A percentile compares a stretch with the other conserved stretches of the same genome.
Conservation (phyloP, 2,113 vertebrate genomes). For the Colossoma macropomum region DNA sequence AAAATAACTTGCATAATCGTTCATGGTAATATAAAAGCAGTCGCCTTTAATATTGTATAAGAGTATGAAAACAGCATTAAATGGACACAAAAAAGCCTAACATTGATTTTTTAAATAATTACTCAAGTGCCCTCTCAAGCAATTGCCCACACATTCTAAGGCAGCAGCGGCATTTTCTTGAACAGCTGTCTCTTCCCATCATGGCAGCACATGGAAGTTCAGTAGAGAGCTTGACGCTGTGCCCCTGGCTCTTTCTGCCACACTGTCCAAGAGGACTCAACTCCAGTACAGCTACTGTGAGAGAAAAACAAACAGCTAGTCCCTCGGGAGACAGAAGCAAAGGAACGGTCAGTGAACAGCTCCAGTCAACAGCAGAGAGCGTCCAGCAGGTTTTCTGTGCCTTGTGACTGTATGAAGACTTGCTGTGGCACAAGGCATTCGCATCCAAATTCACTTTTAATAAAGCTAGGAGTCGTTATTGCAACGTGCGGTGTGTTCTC, state of each 20-base stretch:
- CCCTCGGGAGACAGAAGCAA: not conserved
- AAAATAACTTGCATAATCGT: not conserved
- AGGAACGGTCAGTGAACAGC: slow-evolving; percentile 15
- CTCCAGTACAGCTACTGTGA: not conserved
- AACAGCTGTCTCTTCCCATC: slow-evolving; percentile 43
- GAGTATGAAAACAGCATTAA: not conserved
- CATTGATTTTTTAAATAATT: slow-evolving; percentile 25
- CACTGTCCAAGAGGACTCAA: slow-evolving; percentile 31
- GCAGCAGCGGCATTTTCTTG: slow-evolving; percentile 26
- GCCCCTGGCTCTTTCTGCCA: slow-evolving; percentile 27
- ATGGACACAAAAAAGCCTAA: not conserved
- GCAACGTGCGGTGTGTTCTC: slow-evolving; percentile 20
- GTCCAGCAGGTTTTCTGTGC: slow-evolving; percentile 2
- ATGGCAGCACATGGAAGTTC: slow-evolving; percentile 19
- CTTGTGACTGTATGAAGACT: not conserved
- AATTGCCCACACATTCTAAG: slow-evolving; percentile 17
- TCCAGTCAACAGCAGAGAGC: slow-evolving; percentile 1
- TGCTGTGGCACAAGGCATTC: slow-evolving; percentile 23
- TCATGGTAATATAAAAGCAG: not conserved
- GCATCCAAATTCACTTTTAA: slow-evolving; percentile 48
- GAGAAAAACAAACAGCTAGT: slow-evolving; percentile 41
- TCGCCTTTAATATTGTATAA: not conserved
- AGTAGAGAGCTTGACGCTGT: slow-evolving; percentile 2
- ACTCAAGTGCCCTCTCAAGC: slow-evolving; percentile 9
- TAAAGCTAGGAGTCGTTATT: slow-evolving; percentile 42